Evolutionary conservation across 2,888 invertebrate genomes (phyloP).

Genomic region (Uloborus plumipes): DNA sequence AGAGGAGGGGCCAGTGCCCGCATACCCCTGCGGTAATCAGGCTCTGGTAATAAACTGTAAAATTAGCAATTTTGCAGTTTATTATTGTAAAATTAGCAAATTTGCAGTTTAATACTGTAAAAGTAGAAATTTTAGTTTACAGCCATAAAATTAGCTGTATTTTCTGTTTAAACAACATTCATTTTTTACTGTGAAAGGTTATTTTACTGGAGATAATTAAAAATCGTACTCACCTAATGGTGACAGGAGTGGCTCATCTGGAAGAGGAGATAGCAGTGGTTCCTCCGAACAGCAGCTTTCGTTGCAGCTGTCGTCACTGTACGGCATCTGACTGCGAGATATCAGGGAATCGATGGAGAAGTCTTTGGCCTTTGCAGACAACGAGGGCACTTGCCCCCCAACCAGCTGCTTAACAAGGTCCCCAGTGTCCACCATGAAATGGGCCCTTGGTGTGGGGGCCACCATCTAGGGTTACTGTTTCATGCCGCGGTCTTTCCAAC

Average conservation of each 20-base stretch:
- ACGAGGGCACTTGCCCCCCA: conserved; percentile 15
- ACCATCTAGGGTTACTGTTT: neutral
- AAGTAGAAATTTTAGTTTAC: too few relatives aligned
- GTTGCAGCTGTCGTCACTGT: conserved; percentile 54
- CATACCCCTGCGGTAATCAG: too few relatives aligned
- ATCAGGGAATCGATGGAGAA: conserved; percentile 64
- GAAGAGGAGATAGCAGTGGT: conserved; percentile 18
- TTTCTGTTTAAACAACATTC: too few relatives aligned
- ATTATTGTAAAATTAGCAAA: too few relatives aligned
- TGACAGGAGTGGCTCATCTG: conserved; percentile 35
- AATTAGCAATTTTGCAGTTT: too few relatives aligned
- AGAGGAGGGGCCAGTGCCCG: too few relatives aligned
- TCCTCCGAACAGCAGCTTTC: conserved; percentile 51
- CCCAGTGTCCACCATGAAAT: conserved; percentile 51
- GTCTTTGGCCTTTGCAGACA: conserved; percentile 63
- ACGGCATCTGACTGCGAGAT: conserved; percentile 47
- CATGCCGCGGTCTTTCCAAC: too few relatives aligned
- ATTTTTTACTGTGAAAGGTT: too few relatives aligned
- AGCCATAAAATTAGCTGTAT: too few relatives aligned
- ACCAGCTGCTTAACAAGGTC: conserved; percentile 24
- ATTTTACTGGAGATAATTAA: too few relatives aligned
- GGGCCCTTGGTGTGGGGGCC: conserved; percentile 25
- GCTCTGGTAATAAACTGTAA: too few relatives aligned
- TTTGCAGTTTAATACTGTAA: too few relatives aligned
- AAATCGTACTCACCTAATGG: conserved; percentile 43